Percentiles rank a stretch among this genome's conserved stretches.
Conservation (phyloP, 2,888 invertebrate genomes). For the Hypena proboscidalis region DNA sequence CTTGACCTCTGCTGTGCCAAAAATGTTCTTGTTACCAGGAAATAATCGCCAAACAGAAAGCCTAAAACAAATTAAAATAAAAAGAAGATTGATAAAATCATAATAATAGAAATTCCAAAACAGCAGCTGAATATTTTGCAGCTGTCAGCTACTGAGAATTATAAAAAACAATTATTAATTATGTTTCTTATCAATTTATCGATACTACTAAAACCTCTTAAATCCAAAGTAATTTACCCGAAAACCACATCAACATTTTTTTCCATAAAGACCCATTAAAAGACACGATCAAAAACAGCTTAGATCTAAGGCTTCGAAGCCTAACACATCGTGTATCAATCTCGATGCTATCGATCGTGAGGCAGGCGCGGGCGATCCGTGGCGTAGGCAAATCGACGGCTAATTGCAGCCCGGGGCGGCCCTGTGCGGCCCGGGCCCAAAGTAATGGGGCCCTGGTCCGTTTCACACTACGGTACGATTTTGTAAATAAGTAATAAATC, state of each 20-base stretch:
- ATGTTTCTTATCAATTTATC: no score
- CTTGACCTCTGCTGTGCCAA: constrained; percentile 28
- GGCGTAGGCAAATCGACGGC: constrained; percentile 70
- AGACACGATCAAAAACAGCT: not conserved
- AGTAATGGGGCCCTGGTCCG: constrained; percentile 43
- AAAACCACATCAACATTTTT: not conserved
- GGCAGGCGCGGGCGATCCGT: constrained; percentile 53
- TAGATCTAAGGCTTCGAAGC: constrained; percentile 15
- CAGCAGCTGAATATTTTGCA: no score
- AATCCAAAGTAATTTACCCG: no score
- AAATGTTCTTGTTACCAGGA: no score
- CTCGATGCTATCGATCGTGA: constrained; percentile 47
- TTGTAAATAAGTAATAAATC: not conserved
- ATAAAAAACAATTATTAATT: no score
- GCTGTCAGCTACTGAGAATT: no score
- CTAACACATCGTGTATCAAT: constrained; percentile 37
- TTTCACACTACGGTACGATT: constrained; percentile 43
- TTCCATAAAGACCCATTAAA: not conserved
- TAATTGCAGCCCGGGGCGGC: constrained; percentile 69
- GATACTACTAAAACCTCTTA: no score
- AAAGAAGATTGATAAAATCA: no score
- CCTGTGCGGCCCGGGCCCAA: constrained; percentile 46
- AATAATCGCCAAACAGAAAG: no score
- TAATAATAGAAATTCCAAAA: no score
- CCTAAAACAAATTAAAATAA: no score